Base-by-base conservation (phyloP, 2,888 invertebrate species). In the Lissocephala sabroskyi region DNA sequence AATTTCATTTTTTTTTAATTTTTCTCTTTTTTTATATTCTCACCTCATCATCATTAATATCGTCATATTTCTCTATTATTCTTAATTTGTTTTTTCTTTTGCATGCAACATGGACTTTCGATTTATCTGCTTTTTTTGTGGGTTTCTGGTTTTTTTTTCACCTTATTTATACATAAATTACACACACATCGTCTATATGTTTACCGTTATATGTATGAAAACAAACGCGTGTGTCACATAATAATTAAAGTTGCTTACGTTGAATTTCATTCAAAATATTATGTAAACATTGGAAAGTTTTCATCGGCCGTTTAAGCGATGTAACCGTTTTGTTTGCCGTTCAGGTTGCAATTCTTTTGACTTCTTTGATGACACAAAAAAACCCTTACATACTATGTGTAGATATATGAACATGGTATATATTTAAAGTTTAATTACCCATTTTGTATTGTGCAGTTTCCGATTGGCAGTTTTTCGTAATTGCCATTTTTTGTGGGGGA, bases 91-190 rank as follows among this genome's bases (percentile, higher is more conserved):
- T 42, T 18, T 33, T 23, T 16, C 45, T 30, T 45, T 54, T 41
- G n/a, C n/a, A n/a, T 65, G 52, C 62, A 62, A 65, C 62, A 62
- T 62, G 65, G 62, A 62, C 62, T 45, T 23, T 65, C 52, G 64
- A n/a, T n/a, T n/a, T n/a, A n/a, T n/a, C n/a, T n/a, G n/a, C n/a
- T n/a, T n/a, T n/a, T n/a, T n/a, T n/a, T n/a, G n/a, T n/a, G n/a
- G n/a, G n/a, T n/a, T n/a, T n/a, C n/a, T n/a, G n/a, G n/a, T n/a
- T n/a, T n/a, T n/a, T 49, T 18, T 58, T 62, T 65, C 65, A 62
- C 62, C 65, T 62, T 65, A 58, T 46, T 58, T 48, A 58, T 52
- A 57, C 45, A 50, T 39, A 40, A n/a, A 30, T 10, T 33, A 6
- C 13, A 52, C 11, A 16, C 26, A 43, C 13, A 32, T 19, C 10